These are phyloP conservation scores for Pipistrellus pipistrellus DNA, from an alignment of 2,797 vertebrate genomes.

Conservation along the genomic window DNA sequence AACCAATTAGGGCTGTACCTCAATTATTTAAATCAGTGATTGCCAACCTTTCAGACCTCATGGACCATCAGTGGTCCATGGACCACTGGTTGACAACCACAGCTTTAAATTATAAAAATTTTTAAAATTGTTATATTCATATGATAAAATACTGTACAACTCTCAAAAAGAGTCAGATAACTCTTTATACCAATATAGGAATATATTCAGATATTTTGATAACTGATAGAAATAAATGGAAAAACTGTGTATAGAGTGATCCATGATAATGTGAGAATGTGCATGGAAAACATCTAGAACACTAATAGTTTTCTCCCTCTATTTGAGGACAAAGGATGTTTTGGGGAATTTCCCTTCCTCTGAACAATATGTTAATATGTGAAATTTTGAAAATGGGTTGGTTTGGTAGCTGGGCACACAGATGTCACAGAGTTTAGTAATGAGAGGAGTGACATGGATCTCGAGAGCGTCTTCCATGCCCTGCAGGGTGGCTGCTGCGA, in stretches of 20 bases:
- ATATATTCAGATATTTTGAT: neutral
- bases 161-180: neutral
- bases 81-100: no score
- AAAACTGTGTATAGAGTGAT: neutral
- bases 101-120: neutral
- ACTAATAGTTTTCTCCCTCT: neutral
- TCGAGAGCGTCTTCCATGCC: neutral
- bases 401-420: neutral
- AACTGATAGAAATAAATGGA: slow-evolving; percentile 10
- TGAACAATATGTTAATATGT: neutral
- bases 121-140: neutral
- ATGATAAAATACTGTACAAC: neutral
- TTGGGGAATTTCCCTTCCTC: neutral
- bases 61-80: no score
- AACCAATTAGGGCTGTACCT: no score
- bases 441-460: neutral
- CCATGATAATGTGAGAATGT: neutral
- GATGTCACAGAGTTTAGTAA: neutral
- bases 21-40: no score
- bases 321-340: neutral
- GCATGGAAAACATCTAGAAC: neutral
- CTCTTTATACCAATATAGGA: neutral
- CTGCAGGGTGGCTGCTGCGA: slow-evolving; percentile 96
- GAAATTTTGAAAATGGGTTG: neutral
- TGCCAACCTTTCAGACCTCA: no score